A percentile compares a stretch with the other conserved stretches of the same genome.
Conservation (phyloP, 2,797 vertebrate genomes). For the Coranthus polyacanthus region DNA sequence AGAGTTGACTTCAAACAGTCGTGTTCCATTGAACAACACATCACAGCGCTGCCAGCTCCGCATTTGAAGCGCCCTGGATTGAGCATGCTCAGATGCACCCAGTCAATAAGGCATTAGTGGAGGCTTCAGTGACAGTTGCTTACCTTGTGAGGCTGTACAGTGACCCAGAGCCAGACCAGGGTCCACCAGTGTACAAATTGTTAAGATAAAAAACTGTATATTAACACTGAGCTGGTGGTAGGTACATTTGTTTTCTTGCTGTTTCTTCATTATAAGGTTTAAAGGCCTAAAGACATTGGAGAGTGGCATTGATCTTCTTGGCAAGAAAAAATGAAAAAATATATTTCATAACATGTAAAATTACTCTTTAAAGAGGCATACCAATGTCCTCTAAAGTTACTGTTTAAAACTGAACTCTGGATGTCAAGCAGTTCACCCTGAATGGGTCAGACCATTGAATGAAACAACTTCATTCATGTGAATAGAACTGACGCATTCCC, state of each 20-base stretch:
- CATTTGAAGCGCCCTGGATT: slow-evolving; percentile 61
- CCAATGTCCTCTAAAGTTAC: too few species aligned
- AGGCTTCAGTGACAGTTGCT: slow-evolving; percentile 64
- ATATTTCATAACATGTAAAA: too few species aligned
- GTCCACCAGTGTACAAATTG: slow-evolving; percentile 4
- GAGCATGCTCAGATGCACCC: slow-evolving; percentile 72
- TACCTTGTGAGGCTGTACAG: slow-evolving; percentile 69
- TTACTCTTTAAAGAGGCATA: too few species aligned
- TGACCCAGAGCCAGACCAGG: slow-evolving; percentile 64
- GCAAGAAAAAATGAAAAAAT: too few species aligned
- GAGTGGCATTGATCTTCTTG: too few species aligned
- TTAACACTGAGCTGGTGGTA: too few species aligned
- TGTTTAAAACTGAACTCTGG: slow-evolving; percentile 9
- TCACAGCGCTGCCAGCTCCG: slow-evolving; percentile 36
- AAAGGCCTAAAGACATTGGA: too few species aligned
- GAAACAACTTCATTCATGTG: neutral
- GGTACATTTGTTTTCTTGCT: too few species aligned
- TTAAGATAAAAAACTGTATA: too few species aligned
- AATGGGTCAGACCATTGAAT: slow-evolving; percentile 23
- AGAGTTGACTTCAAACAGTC: slow-evolving; percentile 57
- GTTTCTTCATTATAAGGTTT: too few species aligned
- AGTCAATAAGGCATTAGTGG: slow-evolving; percentile 80
- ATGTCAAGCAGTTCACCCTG: neutral
- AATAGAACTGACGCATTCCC: slow-evolving; percentile 15
- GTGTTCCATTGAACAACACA: slow-evolving; percentile 53